Evolutionary conservation across 1,140 invertebrate genomes (phyloP), one percentile per base, ranked within the genome.

Genomic region (Eupeodes corollae): DNA sequence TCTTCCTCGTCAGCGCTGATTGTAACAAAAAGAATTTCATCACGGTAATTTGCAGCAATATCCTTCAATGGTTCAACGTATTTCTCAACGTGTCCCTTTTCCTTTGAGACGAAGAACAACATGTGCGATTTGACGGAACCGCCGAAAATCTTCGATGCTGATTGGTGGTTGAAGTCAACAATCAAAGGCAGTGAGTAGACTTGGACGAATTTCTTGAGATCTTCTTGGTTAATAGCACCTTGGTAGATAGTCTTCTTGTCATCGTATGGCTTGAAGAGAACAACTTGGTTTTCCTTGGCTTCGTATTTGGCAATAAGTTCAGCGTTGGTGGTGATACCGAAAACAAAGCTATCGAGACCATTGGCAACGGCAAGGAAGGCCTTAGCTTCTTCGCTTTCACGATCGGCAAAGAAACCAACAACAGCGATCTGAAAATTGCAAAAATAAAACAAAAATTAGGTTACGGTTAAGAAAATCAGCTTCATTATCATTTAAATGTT

Each of bases 131-230:
- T 98, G 67, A 99, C 89, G 47, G 95, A 88, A 54, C 96, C 96
- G 56, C 91, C 91, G 69, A 99, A 99, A 68, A 99, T 96, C 71
- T 98, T 98, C 55, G 87, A 83, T 48, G 75, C 96, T 31, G 90
- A 96, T 69, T 96, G 88, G 57, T 96, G 93, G 54, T 91, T 98
- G 75, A 99, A 99, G 70, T 99, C 95, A 45, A 97, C 86, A 56
- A 99, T 83, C 40, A 95, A 71, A 42, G 97, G 95, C 59, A 99
- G 73, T 48, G 88, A 82, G 61, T 98, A 84, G 14, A 81, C 72
- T 52, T 78, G 72, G 49, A 98, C 79, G 76, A 98, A 99, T 55
- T 83, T 82, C 66, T 84, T 84, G 41, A 99, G 64, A 32, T 70
- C 68, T 40, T 82, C 79, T 50, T 81, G 79, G 19, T 66, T 74